phyloP scores from a whole-genome alignment of 1,140 invertebrate species.

The Atopsyche davidsoni region DNA sequence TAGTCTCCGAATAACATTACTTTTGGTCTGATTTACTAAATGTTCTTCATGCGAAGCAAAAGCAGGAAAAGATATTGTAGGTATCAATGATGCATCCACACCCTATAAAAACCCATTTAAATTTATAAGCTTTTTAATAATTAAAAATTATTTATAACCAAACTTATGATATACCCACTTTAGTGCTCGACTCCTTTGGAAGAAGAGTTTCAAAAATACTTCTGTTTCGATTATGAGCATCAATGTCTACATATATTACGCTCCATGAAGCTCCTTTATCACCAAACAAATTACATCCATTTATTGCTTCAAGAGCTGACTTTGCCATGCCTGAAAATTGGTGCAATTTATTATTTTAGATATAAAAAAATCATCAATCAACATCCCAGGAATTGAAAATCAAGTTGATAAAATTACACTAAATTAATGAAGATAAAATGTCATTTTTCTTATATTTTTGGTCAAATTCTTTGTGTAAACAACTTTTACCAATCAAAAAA shows the following conservation, averaged over 20 bases:
- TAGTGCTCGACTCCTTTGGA: conserved; percentile 96
- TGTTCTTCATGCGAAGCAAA: conserved; percentile 96
- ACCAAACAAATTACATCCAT: conserved; percentile 98
- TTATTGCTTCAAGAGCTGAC: conserved; percentile 96
- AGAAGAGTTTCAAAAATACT: conserved; percentile 98
- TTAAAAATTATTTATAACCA: conserved; percentile 4
- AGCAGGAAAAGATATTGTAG: conserved; percentile 93
- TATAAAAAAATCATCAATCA: no score
- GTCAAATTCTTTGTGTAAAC: no score
- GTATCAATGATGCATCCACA: conserved; percentile 83
- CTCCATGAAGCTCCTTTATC: conserved; percentile 96
- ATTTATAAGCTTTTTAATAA: conserved; percentile 11
- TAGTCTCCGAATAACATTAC: conserved; percentile 78
- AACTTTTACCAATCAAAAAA: no score
- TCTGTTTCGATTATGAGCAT: conserved; percentile 97
- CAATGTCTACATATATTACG: conserved; percentile 98
- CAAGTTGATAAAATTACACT: no score
- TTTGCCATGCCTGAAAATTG: conserved; percentile 79
- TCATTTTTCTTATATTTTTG: no score
- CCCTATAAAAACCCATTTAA: conserved; percentile 49
- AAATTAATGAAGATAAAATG: no score
- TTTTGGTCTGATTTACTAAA: conserved; percentile 80
- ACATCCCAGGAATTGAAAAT: no score
- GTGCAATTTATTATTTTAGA: neutral
- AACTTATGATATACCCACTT: conserved; percentile 54